phyloP scores from a whole-genome alignment of 2,797 vertebrate species.

The Botia kubotai region DNA sequence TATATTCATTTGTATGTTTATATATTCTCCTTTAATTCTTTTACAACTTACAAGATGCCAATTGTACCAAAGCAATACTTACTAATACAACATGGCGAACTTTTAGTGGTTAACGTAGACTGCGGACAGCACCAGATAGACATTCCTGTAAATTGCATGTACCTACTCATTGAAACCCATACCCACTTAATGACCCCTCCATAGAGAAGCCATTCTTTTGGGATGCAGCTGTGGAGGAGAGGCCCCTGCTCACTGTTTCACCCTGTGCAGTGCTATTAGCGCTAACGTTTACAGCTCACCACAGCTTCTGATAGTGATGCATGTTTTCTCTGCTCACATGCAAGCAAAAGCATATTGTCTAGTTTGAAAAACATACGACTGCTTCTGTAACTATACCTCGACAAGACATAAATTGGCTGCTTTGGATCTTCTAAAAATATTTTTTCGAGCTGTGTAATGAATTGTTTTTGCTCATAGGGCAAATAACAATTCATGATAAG shows the following conservation, averaged over 20 bases:
- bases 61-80: slow-evolving; percentile 78
- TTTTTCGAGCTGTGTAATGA: slow-evolving; percentile 16
- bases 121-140: slow-evolving; percentile 65
- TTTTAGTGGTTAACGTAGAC: slow-evolving; percentile 70
- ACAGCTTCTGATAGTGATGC: neutral
- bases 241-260: slow-evolving; percentile 31
- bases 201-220: slow-evolving; percentile 43
- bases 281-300: neutral
- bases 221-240: slow-evolving; percentile 58
- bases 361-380: neutral
- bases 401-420: neutral
- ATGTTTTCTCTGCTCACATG: slow-evolving; percentile 20
- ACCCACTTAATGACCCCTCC: slow-evolving; percentile 46
- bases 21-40: slow-evolving; percentile 79
- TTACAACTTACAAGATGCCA: slow-evolving; percentile 80
- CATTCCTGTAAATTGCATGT: slow-evolving; percentile 65
- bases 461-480: neutral
- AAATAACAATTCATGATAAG: neutral
- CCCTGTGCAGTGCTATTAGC: neutral
- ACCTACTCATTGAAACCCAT: slow-evolving; percentile 74
- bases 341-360: neutral
- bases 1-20: slow-evolving; percentile 64
- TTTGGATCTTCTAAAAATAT: slow-evolving; percentile 12
- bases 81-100: slow-evolving; percentile 68
- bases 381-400: neutral